These are phyloP conservation scores for Spodoptera exigua DNA, from an alignment of 2,888 invertebrate species.

Conservation along the genomic window DNA sequence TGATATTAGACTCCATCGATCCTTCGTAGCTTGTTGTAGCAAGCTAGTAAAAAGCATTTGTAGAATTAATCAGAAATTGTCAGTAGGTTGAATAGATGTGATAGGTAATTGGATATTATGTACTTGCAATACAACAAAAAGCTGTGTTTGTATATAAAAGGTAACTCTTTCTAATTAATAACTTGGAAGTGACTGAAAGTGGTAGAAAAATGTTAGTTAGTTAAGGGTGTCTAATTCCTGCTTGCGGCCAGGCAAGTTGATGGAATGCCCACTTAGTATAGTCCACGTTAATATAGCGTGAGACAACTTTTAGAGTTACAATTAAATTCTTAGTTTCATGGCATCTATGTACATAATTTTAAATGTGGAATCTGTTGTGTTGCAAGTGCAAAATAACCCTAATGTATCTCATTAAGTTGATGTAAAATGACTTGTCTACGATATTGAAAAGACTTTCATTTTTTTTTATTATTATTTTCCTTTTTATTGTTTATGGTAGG, in stretches of 20 bases:
- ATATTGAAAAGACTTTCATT: conserved; percentile 66
- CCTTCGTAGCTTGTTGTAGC: conserved; percentile 83
- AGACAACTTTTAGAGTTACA: too few relatives aligned
- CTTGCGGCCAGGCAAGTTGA: too few relatives aligned
- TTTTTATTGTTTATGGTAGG: conserved; percentile 55
- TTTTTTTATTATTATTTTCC: conserved; percentile 49
- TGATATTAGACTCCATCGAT: conserved; percentile 62
- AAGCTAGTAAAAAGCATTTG: conserved; percentile 88
- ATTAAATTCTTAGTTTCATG: too few relatives aligned
- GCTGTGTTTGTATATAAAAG: background rate
- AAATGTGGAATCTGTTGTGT: conserved; percentile 10
- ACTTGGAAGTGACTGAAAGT: conserved; percentile 2
- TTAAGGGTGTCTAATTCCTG: too few relatives aligned
- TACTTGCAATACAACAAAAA: conserved; percentile 38
- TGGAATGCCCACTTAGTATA: too few relatives aligned
- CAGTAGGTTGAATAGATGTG: conserved; percentile 76
- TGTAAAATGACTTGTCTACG: conserved; percentile 69
- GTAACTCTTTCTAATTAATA: background rate
- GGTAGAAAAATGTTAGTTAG: background rate
- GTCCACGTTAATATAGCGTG: too few relatives aligned
- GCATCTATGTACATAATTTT: conserved; percentile 1
- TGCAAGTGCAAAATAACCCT: conserved; percentile 51
- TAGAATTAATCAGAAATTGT: conserved; percentile 80
- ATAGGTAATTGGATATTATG: conserved; percentile 45
- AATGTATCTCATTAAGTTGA: conserved; percentile 71